These are phyloP conservation scores for Pyrrhosoma nymphula DNA, from an alignment of 2,888 invertebrate species.

Conservation along the genomic window DNA sequence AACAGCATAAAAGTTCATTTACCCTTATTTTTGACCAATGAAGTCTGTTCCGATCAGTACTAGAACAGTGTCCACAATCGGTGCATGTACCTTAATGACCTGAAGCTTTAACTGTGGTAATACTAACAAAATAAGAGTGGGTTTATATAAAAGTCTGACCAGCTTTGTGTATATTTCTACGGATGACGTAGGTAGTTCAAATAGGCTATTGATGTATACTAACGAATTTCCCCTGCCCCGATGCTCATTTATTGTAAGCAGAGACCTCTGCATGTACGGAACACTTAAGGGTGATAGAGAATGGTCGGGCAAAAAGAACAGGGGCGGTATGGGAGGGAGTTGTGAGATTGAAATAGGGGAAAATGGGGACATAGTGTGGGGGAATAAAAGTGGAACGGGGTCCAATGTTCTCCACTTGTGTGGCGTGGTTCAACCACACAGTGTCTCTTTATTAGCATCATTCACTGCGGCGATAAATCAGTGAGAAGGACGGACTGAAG, in stretches of 20 bases:
- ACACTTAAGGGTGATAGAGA: neutral
- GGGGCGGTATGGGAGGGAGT: neutral
- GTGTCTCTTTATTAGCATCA: conserved; percentile 53
- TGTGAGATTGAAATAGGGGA: neutral
- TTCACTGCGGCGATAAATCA: conserved; percentile 63
- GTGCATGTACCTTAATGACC: too few species aligned
- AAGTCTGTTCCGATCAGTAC: too few species aligned
- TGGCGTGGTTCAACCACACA: conserved; percentile 57
- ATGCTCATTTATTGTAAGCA: neutral
- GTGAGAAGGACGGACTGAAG: conserved; percentile 54
- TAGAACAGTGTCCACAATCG: too few species aligned
- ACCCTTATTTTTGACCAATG: too few species aligned
- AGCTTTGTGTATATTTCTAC: too few species aligned
- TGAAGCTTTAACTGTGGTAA: too few species aligned
- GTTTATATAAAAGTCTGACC: too few species aligned
- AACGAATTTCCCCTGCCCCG: too few species aligned
- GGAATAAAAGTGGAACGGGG: conserved; percentile 25
- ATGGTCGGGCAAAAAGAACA: neutral
- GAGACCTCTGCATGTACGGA: neutral
- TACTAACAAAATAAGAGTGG: too few species aligned
- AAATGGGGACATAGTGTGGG: neutral
- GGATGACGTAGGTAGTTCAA: too few species aligned
- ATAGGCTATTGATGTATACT: too few species aligned
- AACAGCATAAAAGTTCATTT: too few species aligned
- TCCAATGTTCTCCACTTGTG: conserved; percentile 60